phyloP scores from a whole-genome alignment of 2,113 vertebrate genomes.

The Lathamus discolor region DNA sequence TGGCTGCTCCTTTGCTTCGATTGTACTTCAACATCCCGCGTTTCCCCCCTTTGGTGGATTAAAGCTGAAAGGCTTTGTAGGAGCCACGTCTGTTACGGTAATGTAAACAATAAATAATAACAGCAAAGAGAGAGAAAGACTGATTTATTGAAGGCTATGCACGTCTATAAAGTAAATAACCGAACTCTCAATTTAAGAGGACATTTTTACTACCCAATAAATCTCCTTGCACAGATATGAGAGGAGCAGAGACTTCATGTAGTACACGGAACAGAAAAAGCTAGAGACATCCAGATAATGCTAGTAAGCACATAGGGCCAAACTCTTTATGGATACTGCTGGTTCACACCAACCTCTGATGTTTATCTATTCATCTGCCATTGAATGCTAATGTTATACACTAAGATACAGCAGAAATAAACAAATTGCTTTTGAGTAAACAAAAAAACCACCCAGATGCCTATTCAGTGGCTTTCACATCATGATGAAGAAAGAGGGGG shows the following conservation, averaged over 20 bases:
- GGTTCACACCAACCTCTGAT: not conserved
- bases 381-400: not conserved
- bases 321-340: not conserved
- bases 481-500: not conserved
- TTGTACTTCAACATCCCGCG: not conserved
- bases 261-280: not conserved
- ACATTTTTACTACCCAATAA: constrained; percentile 58
- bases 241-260: not conserved
- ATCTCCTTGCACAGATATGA: constrained; percentile 43
- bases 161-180: constrained; percentile 14
- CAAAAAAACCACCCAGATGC: not conserved
- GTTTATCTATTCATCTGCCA: not conserved
- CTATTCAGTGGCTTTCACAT: not conserved
- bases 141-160: constrained; percentile 41
- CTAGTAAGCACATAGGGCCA: not conserved
- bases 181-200: constrained; percentile 21
- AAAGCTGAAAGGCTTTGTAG: constrained; percentile 18
- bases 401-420: not conserved
- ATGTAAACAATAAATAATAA: constrained; percentile 61
- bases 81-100: constrained; percentile 2
- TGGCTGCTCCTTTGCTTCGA: not conserved
- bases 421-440: not conserved
- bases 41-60: not conserved
- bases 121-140: not conserved
- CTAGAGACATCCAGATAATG: not conserved